Conservation (phyloP, 1,140 invertebrate genomes). For the Bacillus rossius region DNA sequence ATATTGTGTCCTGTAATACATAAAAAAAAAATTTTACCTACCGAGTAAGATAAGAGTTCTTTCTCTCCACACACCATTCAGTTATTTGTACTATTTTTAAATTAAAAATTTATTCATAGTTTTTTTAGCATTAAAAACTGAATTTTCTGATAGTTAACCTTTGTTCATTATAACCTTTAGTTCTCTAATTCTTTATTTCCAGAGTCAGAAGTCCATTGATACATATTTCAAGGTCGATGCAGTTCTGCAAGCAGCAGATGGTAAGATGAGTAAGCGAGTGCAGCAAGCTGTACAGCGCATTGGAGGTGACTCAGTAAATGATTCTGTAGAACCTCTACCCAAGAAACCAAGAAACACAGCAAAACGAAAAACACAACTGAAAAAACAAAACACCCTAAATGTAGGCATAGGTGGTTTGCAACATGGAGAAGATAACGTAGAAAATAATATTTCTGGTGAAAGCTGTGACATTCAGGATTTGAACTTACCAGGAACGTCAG, state of each 20-base stretch:
- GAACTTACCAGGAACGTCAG: constrained; percentile 16
- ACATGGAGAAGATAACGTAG: constrained; percentile 16
- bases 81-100: not conserved
- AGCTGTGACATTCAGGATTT: constrained; percentile 6
- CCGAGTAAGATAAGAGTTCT: no score
- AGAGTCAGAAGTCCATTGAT: constrained; percentile 61
- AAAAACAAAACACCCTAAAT: constrained; percentile 20
- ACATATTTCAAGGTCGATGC: constrained; percentile 62
- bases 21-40: no score
- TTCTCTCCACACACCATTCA: constrained; percentile 1
- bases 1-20: no score
- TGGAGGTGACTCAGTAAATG: constrained; percentile 33
- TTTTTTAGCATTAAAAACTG: not conserved
- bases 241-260: constrained; percentile 36
- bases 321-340: constrained; percentile 22
- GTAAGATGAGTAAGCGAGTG: constrained; percentile 70
- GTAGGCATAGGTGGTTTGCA: constrained; percentile 14
- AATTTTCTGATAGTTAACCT: not conserved
- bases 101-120: not conserved
- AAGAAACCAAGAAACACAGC: constrained; percentile 21
- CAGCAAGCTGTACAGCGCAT: constrained; percentile 61
- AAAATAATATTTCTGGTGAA: not conserved
- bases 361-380: constrained; percentile 9
- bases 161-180: not conserved
- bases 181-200: constrained; percentile 19